phyloP scores from a whole-genome alignment of 2,888 invertebrate genomes.

The Poecilobothrus nobilitatus region DNA sequence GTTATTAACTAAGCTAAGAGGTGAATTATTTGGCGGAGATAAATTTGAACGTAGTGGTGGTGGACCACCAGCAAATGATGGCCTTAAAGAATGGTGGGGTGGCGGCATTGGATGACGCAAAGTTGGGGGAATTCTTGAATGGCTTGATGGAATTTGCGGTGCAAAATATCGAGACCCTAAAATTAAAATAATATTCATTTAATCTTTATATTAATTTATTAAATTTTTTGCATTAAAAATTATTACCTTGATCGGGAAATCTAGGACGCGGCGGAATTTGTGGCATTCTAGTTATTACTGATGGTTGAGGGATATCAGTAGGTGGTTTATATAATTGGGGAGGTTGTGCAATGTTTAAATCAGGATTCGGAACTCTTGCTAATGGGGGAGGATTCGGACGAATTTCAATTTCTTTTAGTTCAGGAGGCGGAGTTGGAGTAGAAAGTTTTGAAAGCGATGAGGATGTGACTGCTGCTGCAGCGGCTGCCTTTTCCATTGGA shows the following conservation, averaged over 20 bases:
- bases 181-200: too few species aligned
- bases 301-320: constrained; percentile 40
- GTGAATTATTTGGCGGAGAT: constrained; percentile 27
- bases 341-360: constrained; percentile 43
- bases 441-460: constrained; percentile 18
- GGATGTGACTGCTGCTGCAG: constrained; percentile 45
- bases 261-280: constrained; percentile 35
- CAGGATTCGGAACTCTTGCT: constrained; percentile 22
- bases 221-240: background rate
- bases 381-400: constrained; percentile 17
- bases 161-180: constrained; percentile 20
- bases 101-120: constrained; percentile 20
- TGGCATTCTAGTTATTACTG: constrained; percentile 56
- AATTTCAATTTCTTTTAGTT: constrained; percentile 14
- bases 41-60: constrained; percentile 29
- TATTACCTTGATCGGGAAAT: constrained; percentile 29
- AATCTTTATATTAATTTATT: background rate
- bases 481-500: constrained; percentile 45
- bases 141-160: background rate
- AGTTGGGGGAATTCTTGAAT: constrained; percentile 21
- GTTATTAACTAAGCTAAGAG: constrained; percentile 23
- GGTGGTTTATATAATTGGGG: constrained; percentile 48
- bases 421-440: constrained; percentile 14
- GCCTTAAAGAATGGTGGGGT: constrained; percentile 31
- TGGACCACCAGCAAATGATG: constrained; percentile 37